Conservation (phyloP, 2,888 invertebrate genomes). For the Endotricha flammealis region DNA sequence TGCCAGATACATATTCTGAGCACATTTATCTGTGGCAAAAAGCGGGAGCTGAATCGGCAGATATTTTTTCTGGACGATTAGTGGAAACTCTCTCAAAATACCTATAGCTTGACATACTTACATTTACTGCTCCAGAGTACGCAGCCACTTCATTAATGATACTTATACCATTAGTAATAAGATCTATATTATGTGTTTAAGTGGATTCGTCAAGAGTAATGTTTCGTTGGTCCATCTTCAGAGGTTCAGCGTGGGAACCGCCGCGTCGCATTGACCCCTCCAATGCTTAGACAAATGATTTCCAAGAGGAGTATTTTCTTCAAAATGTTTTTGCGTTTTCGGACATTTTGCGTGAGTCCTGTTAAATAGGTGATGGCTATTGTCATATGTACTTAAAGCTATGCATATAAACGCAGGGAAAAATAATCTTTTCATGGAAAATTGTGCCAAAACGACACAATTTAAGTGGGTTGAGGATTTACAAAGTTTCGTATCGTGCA, state of each 20-base stretch:
- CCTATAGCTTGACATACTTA: slow-evolving; percentile 41
- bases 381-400: too few species aligned
- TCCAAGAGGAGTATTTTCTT: slow-evolving; percentile 57
- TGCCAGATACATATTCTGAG: slow-evolving; percentile 61
- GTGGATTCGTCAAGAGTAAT: slow-evolving; percentile 18
- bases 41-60: slow-evolving; percentile 64
- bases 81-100: slow-evolving; percentile 66
- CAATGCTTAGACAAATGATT: slow-evolving; percentile 71
- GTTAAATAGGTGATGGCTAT: slow-evolving; percentile 4
- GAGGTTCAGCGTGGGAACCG: slow-evolving; percentile 67
- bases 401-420: too few species aligned
- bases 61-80: slow-evolving; percentile 76
- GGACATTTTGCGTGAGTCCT: slow-evolving; percentile 21
- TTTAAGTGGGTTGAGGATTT: too few species aligned
- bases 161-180: slow-evolving; percentile 23
- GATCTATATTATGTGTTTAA: slow-evolving; percentile 18
- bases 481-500: too few species aligned
- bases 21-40: slow-evolving; percentile 68
- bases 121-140: slow-evolving; percentile 15
- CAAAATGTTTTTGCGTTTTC: slow-evolving; percentile 47
- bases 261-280: slow-evolving; percentile 66
- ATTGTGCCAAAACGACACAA: too few species aligned
- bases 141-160: neutral
- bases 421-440: too few species aligned
- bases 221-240: slow-evolving; percentile 25